Percentiles rank a stretch among this genome's conserved stretches.
Evolutionary conservation across 1,140 invertebrate species (phyloP).

Genomic region (Nomia melanderi): DNA sequence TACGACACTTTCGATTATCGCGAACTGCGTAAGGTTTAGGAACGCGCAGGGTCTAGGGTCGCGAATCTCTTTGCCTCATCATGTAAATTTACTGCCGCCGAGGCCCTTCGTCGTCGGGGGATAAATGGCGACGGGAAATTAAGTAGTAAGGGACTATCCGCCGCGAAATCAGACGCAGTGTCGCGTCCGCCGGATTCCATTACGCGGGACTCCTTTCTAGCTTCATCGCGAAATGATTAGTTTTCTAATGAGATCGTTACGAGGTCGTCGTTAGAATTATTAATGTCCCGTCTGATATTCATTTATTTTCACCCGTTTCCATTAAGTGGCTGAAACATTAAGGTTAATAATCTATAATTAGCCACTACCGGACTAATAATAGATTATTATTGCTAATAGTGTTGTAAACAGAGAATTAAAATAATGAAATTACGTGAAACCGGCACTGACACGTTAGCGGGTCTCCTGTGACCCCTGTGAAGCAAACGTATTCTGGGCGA

Average conservation of each 20-base stretch:
- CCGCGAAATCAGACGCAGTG: slow-evolving; percentile 22
- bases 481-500: too few relatives aligned
- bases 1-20: slow-evolving; percentile 37
- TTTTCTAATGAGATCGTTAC: not conserved
- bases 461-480: too few relatives aligned
- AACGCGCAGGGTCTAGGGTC: slow-evolving; percentile 14
- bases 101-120: not conserved
- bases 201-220: not conserved
- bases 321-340: not conserved
- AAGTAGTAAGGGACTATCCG: slow-evolving; percentile 44
- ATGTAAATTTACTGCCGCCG: slow-evolving; percentile 41
- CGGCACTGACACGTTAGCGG: too few relatives aligned
- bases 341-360: not conserved
- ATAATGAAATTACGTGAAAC: too few relatives aligned
- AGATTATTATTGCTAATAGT: too few relatives aligned
- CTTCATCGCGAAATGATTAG: slow-evolving; percentile 21
- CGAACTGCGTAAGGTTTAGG: slow-evolving; percentile 5
- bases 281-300: not conserved
- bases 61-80: slow-evolving; percentile 30
- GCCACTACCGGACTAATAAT: too few relatives aligned
- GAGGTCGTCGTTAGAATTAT: not conserved
- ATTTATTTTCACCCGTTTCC: not conserved
- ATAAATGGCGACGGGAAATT: slow-evolving; percentile 40
- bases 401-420: too few relatives aligned
- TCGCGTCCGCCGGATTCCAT: slow-evolving; percentile 15